Evolutionary conservation across 2,888 invertebrate genomes (phyloP).

Genomic region (Pilophorus perplexus): DNA sequence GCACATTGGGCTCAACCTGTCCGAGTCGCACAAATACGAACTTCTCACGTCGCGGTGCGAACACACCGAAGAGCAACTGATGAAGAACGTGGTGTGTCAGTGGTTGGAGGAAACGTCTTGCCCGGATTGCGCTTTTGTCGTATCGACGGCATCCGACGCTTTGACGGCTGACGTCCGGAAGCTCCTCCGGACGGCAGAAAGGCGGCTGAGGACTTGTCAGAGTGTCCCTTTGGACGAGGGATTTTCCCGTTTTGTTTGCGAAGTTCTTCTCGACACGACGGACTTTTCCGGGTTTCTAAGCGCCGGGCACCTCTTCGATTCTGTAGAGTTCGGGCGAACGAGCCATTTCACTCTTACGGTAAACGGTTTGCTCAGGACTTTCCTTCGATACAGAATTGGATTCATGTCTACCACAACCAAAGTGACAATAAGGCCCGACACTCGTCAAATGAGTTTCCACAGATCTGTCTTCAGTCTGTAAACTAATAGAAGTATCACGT

Average conservation of each 20-base stretch:
- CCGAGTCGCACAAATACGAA: not conserved
- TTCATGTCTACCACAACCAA: no score
- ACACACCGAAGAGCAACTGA: no score
- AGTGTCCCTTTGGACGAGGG: not conserved
- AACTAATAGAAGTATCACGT: no score
- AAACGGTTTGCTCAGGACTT: not conserved
- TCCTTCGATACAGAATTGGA: not conserved
- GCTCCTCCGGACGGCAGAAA: not conserved
- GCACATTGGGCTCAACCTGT: no score
- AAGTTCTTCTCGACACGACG: conserved; percentile 2
- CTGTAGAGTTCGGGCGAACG: conserved; percentile 14
- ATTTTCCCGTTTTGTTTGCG: not conserved
- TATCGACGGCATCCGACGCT: no score
- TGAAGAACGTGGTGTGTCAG: not conserved
- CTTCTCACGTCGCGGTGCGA: not conserved
- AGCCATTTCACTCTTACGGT: conserved; percentile 8
- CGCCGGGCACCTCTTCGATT: conserved; percentile 16
- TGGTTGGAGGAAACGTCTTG: conserved; percentile 1
- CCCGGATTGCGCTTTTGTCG: not conserved
- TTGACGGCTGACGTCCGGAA: no score
- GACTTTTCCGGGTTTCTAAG: not conserved
- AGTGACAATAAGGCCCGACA: no score
- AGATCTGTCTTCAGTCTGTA: no score
- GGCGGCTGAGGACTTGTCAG: not conserved
- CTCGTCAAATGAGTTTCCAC: no score